Base-by-base conservation (phyloP, 2,888 invertebrate genomes). In the Glaucopsyche alexis region DNA sequence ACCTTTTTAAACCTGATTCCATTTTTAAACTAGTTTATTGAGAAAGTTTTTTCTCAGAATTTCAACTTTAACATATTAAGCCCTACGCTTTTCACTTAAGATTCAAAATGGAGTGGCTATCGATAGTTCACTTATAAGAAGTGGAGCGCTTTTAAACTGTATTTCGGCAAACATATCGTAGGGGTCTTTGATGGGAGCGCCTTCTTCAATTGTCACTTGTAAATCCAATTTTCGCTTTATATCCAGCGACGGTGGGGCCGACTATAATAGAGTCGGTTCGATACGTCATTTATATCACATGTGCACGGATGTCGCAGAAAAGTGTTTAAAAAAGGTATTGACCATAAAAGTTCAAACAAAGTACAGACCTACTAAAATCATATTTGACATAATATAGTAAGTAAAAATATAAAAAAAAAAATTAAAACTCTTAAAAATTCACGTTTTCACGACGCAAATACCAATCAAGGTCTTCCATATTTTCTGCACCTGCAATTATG, bases 181-280 rank as follows among this genome's bases (percentile, higher is more conserved):
- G 85, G 88, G 91, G 87, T 87, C 84, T 90, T 91, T 91, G 91
- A 92, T 89, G 87, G 90, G 85, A 87, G 86, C 87, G 87, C 87
- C 86, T 87, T 87, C 85, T 86, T 83, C 90, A 87, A 90, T 93
- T 90, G 91, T 93, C 90, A 91, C 88, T 84, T 89, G 86, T 88
- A 90, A 93, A 93, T 92, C 88, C 90, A 93, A 93, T 93, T 93
- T 91, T 87, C 87, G 88, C 88, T 90, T 87, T 89, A 91, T 89
- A 92, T 89, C 87, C 85, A 87, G 88, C 86, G 89, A 87, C 86
- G 84, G 84, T 82, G 81, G 87, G 88, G 85, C 85, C 81, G 83
- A 80, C 76, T 77, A 78, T 80, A 78, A 78, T 78, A 78, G 74
- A 77, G 49, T 73, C 78, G 74, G 74, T 73, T 76, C 77, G 76